phyloP scores from a whole-genome alignment of 2,113 vertebrate genomes.

The Lethenteron camtschaticum region DNA sequence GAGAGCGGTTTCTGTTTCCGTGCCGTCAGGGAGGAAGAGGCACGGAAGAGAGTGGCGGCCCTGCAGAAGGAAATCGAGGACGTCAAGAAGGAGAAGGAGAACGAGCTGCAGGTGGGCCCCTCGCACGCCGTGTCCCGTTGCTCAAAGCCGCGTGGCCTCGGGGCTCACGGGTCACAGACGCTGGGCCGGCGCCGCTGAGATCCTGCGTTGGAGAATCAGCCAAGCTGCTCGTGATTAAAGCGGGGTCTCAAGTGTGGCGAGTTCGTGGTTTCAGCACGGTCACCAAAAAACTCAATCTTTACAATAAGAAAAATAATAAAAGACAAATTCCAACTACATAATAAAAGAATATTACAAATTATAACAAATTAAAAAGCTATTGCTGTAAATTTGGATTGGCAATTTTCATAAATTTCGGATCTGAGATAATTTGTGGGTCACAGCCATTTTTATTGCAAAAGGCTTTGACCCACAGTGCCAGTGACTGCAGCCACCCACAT shows the following conservation, averaged over 20 bases:
- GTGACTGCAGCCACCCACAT: no score
- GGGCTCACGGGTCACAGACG: constrained; percentile 13
- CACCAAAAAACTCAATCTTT: not conserved
- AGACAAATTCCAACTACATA: no score
- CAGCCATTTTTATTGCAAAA: no score
- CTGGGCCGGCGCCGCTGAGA: constrained; percentile 15
- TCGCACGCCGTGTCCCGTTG: constrained; percentile 12
- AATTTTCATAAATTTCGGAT: no score
- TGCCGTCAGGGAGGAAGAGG: constrained; percentile 32
- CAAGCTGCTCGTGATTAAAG: constrained; percentile 15
- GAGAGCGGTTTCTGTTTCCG: not conserved
- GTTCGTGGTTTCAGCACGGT: constrained; percentile 13
- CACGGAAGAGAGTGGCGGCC: constrained; percentile 23
- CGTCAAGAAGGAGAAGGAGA: constrained; percentile 26
- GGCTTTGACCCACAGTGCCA: no score
- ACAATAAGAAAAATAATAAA: no score
- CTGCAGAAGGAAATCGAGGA: constrained; percentile 36
- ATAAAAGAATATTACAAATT: no score
- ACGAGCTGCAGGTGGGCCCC: constrained; percentile 32
- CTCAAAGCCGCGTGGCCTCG: constrained; percentile 16
- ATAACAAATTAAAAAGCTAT: no score
- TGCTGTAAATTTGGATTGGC: no score
- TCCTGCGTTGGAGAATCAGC: constrained; percentile 12
- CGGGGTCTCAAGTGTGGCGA: constrained; percentile 13
- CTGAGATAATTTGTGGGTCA: no score